Conservation (phyloP, 2,113 vertebrate species). For the Scatophagus argus region DNA sequence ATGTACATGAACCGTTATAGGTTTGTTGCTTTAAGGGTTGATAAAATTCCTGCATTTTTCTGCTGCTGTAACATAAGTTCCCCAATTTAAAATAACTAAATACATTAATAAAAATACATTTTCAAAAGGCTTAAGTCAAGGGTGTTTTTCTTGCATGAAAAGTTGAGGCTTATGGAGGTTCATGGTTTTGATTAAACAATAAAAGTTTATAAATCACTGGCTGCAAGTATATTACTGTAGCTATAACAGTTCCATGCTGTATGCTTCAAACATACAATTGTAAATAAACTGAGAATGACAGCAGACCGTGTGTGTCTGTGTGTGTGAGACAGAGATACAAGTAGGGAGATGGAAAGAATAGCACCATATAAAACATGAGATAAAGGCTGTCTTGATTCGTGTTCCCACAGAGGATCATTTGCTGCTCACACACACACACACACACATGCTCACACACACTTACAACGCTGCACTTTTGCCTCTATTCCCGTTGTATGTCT, state of each 20-base stretch:
- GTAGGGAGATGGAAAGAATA: conserved; percentile 10
- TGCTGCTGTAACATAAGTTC: no score
- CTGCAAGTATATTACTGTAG: no score
- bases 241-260: background rate
- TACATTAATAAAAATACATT: background rate
- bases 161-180: background rate
- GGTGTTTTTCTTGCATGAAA: background rate
- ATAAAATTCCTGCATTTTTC: no score
- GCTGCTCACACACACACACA: conserved; percentile 14
- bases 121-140: background rate
- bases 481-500: background rate
- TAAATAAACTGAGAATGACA: background rate
- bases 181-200: no score
- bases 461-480: conserved; percentile 11
- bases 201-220: no score
- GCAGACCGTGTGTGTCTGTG: background rate
- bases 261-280: background rate
- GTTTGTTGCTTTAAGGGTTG: no score
- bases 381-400: conserved; percentile 16
- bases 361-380: conserved; percentile 16
- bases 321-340: background rate
- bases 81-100: background rate
- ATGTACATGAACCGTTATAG: no score
- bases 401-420: conserved; percentile 41
- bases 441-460: conserved; percentile 8